A percentile compares a stretch with the other conserved stretches of the same genome.
Evolutionary conservation across 2,888 invertebrate species (phyloP).

Genomic region (Glyphotaelius pellucidus): DNA sequence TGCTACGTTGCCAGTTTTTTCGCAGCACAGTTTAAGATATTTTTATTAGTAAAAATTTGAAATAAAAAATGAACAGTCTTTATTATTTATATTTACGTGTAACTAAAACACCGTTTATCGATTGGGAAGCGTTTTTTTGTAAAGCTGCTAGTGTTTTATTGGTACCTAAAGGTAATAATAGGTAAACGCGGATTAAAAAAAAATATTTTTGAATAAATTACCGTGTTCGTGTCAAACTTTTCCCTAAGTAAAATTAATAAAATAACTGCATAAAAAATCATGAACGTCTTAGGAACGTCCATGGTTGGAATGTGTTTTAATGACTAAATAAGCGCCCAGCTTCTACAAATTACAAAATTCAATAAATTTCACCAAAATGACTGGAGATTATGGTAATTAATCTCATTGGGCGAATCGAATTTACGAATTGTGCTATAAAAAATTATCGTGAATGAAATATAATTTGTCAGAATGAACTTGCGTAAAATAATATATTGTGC

Average conservation of each 20-base stretch:
- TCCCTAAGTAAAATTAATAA: no score
- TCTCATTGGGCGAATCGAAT: neutral
- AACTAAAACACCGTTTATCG: no score
- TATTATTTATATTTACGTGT: no score
- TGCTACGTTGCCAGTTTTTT: no score
- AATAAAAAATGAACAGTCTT: no score
- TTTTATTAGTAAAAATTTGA: no score
- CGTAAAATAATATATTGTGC: neutral
- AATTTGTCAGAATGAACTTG: neutral
- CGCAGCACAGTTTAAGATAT: no score
- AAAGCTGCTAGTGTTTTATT: no score
- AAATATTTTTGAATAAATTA: no score
- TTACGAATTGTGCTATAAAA: neutral
- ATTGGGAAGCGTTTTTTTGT: no score
- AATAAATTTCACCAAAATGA: neutral
- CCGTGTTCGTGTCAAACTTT: neutral
- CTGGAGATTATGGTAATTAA: neutral
- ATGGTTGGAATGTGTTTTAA: neutral
- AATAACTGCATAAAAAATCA: neutral
- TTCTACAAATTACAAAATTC: neutral
- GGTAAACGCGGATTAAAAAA: no score
- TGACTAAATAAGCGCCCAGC: neutral
- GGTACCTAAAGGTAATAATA: no score
- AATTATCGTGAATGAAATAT: neutral
- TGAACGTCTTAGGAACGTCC: neutral